Conservation (phyloP, 1,140 invertebrate genomes). For the Teleopsis dalmanni region DNA sequence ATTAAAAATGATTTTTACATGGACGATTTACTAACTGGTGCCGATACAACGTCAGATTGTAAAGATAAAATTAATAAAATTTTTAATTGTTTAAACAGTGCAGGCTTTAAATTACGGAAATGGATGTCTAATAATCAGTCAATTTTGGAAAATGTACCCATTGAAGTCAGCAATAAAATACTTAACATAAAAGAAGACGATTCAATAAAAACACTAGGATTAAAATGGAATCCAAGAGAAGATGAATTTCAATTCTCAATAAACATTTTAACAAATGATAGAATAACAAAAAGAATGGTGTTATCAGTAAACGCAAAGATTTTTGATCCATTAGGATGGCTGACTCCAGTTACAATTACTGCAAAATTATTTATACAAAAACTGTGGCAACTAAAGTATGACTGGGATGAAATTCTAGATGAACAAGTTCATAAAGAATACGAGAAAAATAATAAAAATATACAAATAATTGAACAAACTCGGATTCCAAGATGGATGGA, state of each 20-base stretch:
- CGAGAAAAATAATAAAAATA: conserved; percentile 5
- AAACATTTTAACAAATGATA: conserved; percentile 1
- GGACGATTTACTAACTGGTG: conserved; percentile 5
- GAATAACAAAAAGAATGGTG: conserved; percentile 26
- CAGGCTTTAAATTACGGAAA: no score
- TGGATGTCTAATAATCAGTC: no score
- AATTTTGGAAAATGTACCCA: no score
- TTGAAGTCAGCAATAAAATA: no score
- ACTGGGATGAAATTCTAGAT: conserved; percentile 31
- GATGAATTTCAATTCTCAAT: conserved; percentile 2
- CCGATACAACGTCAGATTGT: no score
- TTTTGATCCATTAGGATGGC: conserved; percentile 35
- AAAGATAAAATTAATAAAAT: no score
- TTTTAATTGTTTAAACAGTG: no score
- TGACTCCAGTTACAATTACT: conserved; percentile 24
- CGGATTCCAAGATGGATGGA: conserved; percentile 16
- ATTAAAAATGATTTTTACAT: conserved; percentile 6
- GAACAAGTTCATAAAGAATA: conserved; percentile 19
- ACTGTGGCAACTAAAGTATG: conserved; percentile 26
- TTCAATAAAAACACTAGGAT: no score
- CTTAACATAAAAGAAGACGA: no score
- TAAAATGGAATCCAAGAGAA: no score
- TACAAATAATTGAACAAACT: conserved; percentile 6
- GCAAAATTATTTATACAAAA: conserved; percentile 36
- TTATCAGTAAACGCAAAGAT: conserved; percentile 26